These are phyloP conservation scores for Anolis apletophallus DNA, from an alignment of 2,797 vertebrate genomes.

Conservation along the genomic window DNA sequence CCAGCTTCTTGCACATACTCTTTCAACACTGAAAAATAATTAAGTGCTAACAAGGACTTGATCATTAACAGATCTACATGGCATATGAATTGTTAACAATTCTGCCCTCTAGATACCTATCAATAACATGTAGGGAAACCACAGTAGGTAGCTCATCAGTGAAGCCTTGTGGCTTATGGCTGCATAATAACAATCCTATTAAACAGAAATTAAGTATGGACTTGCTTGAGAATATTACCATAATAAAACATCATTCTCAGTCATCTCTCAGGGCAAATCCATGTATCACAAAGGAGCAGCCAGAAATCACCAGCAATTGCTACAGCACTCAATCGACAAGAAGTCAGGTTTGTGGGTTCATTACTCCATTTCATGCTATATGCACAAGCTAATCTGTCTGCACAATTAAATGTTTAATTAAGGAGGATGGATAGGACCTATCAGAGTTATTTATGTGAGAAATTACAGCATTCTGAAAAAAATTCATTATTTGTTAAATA, in stretches of 20 bases:
- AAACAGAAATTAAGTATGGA: slow-evolving; percentile 39
- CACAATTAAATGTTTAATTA: neutral
- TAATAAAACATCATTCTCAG: slow-evolving; percentile 26
- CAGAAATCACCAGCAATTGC: neutral
- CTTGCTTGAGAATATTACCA: slow-evolving; percentile 18
- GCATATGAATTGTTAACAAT: neutral
- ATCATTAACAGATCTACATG: slow-evolving; percentile 11
- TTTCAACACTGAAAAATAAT: slow-evolving; percentile 1
- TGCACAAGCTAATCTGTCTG: neutral
- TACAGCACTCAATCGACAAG: neutral
- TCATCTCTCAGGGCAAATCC: neutral
- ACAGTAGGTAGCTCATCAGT: slow-evolving; percentile 31
- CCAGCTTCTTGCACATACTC: neutral
- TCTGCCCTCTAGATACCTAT: slow-evolving; percentile 33
- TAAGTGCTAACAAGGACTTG: slow-evolving; percentile 11
- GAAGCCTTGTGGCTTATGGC: slow-evolving; percentile 19
- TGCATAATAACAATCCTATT: slow-evolving; percentile 28
- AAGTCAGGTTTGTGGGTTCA: neutral
- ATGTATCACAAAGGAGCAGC: slow-evolving; percentile 4
- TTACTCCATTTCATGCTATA: slow-evolving; percentile 1
- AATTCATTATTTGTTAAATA: neutral
- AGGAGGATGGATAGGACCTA: neutral
- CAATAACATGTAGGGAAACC: slow-evolving; percentile 13
- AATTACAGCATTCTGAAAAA: neutral
- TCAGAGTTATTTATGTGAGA: neutral